These are phyloP conservation scores for Actias luna DNA, from an alignment of 2,888 invertebrate species.

Conservation along the genomic window DNA sequence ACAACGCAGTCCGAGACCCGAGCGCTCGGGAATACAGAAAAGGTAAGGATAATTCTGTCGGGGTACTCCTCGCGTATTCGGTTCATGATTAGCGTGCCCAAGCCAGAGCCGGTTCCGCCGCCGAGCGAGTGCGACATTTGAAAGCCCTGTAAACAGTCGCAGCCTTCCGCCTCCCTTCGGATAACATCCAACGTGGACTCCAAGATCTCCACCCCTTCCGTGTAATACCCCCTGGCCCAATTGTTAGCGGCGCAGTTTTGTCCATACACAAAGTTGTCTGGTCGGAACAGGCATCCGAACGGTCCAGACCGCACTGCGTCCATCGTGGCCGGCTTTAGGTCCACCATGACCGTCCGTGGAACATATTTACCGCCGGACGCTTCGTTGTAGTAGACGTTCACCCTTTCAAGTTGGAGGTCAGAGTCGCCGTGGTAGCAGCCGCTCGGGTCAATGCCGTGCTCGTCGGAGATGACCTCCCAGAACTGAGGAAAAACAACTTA, in stretches of 20 bases:
- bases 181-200: constrained; percentile 92
- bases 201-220: constrained; percentile 93
- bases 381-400: constrained; percentile 90
- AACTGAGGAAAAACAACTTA: constrained; percentile 68
- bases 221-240: constrained; percentile 90
- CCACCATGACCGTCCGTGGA: constrained; percentile 67
- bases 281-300: constrained; percentile 92
- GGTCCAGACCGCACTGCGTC: constrained; percentile 93
- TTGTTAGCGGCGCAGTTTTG: constrained; percentile 72
- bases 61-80: constrained; percentile 95
- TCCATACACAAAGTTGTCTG: constrained; percentile 94
- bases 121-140: constrained; percentile 89
- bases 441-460: constrained; percentile 87
- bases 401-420: constrained; percentile 87
- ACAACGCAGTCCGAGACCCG: constrained; percentile 86
- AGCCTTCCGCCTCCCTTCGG: constrained; percentile 92
- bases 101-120: constrained; percentile 75
- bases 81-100: constrained; percentile 87
- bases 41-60: constrained; percentile 91
- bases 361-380: constrained; percentile 79
- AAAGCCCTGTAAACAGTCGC: constrained; percentile 95
- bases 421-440: constrained; percentile 86
- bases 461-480: constrained; percentile 90
- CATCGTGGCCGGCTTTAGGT: constrained; percentile 83
- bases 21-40: constrained; percentile 90